These are phyloP conservation scores for Lochmaea crataegi DNA, from an alignment of 2,888 invertebrate species.

Conservation along the genomic window DNA sequence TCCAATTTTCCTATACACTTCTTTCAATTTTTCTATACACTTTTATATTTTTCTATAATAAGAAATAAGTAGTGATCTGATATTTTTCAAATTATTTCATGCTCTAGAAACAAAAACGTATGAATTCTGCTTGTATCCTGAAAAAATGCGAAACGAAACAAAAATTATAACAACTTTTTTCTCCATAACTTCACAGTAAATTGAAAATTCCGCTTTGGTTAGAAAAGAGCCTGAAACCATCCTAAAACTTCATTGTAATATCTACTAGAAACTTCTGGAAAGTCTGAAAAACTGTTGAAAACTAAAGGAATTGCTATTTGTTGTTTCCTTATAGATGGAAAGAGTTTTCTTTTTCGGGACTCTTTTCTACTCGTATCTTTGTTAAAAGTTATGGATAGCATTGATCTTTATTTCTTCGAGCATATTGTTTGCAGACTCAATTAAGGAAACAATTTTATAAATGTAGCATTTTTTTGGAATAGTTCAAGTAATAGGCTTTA, in stretches of 20 bases:
- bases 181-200: not conserved
- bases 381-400: conserved; percentile 7
- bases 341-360: conserved; percentile 16
- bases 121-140: no score
- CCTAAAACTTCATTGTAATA: conserved; percentile 18
- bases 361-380: conserved; percentile 4
- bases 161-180: not conserved
- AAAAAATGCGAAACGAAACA: not conserved
- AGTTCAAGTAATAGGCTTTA: no score
- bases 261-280: conserved; percentile 16
- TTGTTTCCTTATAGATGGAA: conserved; percentile 27
- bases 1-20: no score
- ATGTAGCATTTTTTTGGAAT: no score
- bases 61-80: no score
- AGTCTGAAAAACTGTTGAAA: not conserved
- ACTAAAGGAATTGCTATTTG: conserved; percentile 27
- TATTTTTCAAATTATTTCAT: no score
- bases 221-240: conserved; percentile 20
- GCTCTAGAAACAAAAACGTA: no score
- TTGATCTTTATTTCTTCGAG: not conserved
- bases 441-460: no score
- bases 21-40: no score
- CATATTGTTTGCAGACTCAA: not conserved
- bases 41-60: no score
- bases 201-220: conserved; percentile 16